Evolutionary conservation across 2,113 vertebrate genomes (phyloP).

Genomic region (Pluvialis apricaria): DNA sequence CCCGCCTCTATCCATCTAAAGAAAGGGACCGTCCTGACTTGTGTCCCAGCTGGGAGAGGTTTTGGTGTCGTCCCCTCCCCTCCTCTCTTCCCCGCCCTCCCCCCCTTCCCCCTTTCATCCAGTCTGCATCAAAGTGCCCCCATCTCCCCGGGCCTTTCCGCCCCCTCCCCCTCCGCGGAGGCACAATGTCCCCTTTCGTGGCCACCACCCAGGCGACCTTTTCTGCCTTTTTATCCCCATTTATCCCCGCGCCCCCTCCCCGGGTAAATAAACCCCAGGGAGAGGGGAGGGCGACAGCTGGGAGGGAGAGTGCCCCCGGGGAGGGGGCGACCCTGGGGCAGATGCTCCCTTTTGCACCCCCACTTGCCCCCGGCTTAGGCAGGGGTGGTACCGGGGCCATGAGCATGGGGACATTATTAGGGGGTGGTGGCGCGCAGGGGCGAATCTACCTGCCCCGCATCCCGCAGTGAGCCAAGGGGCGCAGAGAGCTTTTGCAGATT

Average conservation of each 20-base stretch:
- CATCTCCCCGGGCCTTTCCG: background rate
- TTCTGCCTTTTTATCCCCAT: constrained; percentile 75
- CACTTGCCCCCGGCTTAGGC: background rate
- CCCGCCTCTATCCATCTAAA: constrained; percentile 73
- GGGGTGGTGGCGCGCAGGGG: background rate
- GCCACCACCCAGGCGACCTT: constrained; percentile 54
- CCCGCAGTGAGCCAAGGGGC: background rate
- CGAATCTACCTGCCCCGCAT: background rate
- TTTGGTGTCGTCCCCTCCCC: background rate
- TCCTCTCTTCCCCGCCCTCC: background rate
- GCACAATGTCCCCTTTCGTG: constrained; percentile 65
- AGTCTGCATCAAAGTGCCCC: background rate
- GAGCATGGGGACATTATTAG: background rate
- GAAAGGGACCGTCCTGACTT: constrained; percentile 71
- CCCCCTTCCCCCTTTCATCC: background rate
- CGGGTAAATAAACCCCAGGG: constrained; percentile 71
- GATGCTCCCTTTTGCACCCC: background rate
- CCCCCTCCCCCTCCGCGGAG: background rate
- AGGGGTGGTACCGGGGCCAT: background rate
- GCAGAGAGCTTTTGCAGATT: background rate
- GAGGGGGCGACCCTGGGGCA: background rate
- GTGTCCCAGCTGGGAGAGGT: constrained; percentile 62
- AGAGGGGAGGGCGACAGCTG: background rate
- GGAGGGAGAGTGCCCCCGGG: background rate
- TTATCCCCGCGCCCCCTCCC: background rate